phyloP scores from a whole-genome alignment of 2,888 invertebrate species.

The Amblyjoppa fuscipennis region DNA sequence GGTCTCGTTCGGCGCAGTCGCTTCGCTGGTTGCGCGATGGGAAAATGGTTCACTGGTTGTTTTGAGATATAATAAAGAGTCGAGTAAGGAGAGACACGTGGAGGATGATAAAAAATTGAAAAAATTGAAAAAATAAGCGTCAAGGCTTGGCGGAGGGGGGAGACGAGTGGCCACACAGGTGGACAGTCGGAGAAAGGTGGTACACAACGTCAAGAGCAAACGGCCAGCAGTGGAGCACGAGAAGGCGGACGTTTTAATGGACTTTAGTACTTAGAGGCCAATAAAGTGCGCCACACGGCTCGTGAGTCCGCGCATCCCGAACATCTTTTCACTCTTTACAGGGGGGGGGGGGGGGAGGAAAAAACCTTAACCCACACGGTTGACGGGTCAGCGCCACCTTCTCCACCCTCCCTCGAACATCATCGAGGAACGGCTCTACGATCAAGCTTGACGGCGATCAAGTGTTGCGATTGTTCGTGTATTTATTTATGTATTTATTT shows the following conservation, averaged over 20 bases:
- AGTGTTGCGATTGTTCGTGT: not conserved
- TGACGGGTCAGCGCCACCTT: conserved; percentile 2
- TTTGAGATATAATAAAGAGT: conserved; percentile 17
- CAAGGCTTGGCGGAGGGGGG: not conserved
- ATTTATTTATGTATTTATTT: no score
- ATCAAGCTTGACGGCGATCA: conserved; percentile 18
- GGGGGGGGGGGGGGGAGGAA: not conserved
- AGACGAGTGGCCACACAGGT: conserved; percentile 15
- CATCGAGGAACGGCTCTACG: not conserved
- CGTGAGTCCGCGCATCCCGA: conserved; percentile 40
- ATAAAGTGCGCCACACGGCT: conserved; percentile 77
- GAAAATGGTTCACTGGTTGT: conserved; percentile 10
- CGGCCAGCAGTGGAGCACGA: conserved; percentile 47
- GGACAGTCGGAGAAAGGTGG: conserved; percentile 40
- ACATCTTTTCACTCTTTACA: conserved; percentile 51
- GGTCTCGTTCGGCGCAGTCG: conserved; percentile 4
- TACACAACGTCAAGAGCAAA: conserved; percentile 47
- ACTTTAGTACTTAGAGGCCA: conserved; percentile 85
- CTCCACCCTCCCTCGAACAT: not conserved
- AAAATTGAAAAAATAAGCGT: not conserved
- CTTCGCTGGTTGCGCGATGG: not conserved
- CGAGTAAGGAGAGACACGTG: conserved; percentile 15
- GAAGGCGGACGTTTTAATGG: conserved; percentile 81
- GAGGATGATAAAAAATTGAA: not conserved
- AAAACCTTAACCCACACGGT: conserved; percentile 47